Base-by-base conservation (phyloP, 2,113 vertebrate species). In the Antennarius striatus region DNA sequence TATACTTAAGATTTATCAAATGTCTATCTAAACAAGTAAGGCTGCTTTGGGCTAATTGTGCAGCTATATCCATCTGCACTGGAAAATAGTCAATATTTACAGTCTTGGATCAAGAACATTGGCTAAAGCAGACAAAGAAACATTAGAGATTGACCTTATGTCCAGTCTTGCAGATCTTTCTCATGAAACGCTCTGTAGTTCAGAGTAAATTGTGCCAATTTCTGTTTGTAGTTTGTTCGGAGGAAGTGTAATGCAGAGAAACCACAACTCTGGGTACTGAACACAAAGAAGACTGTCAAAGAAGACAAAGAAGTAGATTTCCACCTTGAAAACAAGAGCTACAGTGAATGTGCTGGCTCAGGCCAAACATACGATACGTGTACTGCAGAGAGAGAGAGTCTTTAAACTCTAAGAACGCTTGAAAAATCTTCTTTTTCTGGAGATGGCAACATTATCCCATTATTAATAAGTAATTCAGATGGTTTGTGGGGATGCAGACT, bases 281-380 rank as follows among this genome's bases (percentile, higher is more conserved):
- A n/a, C 3, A 51, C 36, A n/a, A 8, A 42, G 11, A 39, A 64
- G 64, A n/a, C 5, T 30, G 49, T 61, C 52, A 73, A 46, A 65
- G 49, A 70, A 73, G 62, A 12, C 42, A 69, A 32, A 40, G 3
- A 30, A 30, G 42, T 36, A 9, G 30, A 29, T 65, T 52, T 61
- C 15, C 39, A 40, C 46, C 54, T 30, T 36, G 7, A 46, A 45
- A 57, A 4, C 30, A 58, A 58, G 9, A n/a, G 22, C 36, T 36
- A 28, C 10, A 45, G 62, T 43, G 17, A 56, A 57, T 48, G 45
- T 62, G 9, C 51, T 32, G 22, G 51, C n/a, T 56, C 10, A 9
- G 30, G 46, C 6, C 5, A 9, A 39, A 43, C 55, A 46, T 4
- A n/a, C 13, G 7, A 32, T 50, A 14, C 12, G 32, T 12, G 7